These are phyloP conservation scores for Tinamus guttatus DNA, from an alignment of 2,113 vertebrate genomes.

Conservation along the genomic window DNA sequence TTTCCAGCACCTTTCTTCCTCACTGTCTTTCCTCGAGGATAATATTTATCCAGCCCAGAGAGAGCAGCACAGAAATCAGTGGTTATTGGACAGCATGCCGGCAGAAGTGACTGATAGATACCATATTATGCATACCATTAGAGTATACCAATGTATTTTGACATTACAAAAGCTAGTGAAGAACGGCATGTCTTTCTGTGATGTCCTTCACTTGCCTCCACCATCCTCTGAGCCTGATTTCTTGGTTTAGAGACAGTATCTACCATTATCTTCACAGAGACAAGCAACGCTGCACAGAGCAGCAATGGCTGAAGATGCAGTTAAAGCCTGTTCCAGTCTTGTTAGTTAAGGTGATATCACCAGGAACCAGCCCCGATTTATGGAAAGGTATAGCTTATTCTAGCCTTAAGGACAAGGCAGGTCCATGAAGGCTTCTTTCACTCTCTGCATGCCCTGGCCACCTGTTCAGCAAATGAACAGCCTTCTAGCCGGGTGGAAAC, in stretches of 20 bases:
- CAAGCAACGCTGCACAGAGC: rapidly evolving
- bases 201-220: not conserved
- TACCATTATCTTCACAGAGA: not conserved
- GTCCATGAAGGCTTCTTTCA: not conserved
- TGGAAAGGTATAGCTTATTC: not conserved
- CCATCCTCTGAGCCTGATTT: not conserved
- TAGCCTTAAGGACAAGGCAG: not conserved
- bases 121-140: not conserved
- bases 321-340: not conserved
- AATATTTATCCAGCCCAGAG: not conserved
- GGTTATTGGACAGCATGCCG: rapidly evolving
- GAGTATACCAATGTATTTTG: not conserved
- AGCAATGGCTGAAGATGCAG: not conserved
- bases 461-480: not conserved
- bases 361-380: not conserved
- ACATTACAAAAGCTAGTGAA: not conserved
- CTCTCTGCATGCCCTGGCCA: not conserved
- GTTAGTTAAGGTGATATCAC: not conserved
- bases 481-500: not conserved
- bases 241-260: not conserved
- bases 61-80: rapidly evolving
- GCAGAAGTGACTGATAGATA: not conserved
- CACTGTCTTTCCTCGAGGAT: not conserved
- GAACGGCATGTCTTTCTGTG: not conserved
- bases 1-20: not conserved